phyloP scores from a whole-genome alignment of 2,888 invertebrate genomes.

The Oeneis ivallda region DNA sequence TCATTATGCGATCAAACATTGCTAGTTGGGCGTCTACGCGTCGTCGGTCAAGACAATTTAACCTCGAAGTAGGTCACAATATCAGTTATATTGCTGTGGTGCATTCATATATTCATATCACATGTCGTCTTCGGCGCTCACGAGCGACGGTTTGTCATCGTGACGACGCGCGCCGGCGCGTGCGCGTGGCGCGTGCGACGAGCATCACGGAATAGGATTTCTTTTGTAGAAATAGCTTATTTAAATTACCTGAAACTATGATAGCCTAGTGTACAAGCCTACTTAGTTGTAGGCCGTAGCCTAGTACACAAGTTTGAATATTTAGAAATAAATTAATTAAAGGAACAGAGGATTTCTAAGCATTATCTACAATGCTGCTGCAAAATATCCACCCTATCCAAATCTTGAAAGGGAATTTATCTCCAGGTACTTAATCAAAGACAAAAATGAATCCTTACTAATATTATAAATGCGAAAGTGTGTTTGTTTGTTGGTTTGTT shows the following conservation, averaged over 20 bases:
- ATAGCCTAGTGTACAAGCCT: background rate
- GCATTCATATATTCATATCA: constrained; percentile 40
- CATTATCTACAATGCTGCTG: too few species aligned
- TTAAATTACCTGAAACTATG: background rate
- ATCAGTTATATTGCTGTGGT: constrained; percentile 1
- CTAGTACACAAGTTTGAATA: too few species aligned
- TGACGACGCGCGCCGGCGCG: constrained; percentile 31
- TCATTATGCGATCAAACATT: background rate
- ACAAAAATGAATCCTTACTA: too few species aligned
- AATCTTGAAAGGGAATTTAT: too few species aligned
- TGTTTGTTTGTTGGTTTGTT: too few species aligned
- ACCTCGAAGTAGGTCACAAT: constrained; percentile 21
- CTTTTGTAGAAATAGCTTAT: constrained; percentile 9
- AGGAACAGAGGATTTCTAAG: too few species aligned
- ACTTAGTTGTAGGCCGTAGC: too few species aligned
- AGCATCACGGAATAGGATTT: constrained; percentile 30
- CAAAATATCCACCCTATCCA: too few species aligned
- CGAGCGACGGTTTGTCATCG: constrained; percentile 42
- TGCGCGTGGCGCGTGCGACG: constrained; percentile 35
- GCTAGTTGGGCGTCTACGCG: background rate
- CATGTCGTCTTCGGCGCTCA: constrained; percentile 38
- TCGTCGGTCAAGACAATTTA: constrained; percentile 17
- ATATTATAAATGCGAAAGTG: too few species aligned
- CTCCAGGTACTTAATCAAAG: too few species aligned
- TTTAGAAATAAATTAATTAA: too few species aligned